Percentiles rank a stretch among this genome's conserved stretches.
These are phyloP conservation scores for Lamellibrachia columna DNA, from an alignment of 2,888 invertebrate genomes.

Conservation along the genomic window DNA sequence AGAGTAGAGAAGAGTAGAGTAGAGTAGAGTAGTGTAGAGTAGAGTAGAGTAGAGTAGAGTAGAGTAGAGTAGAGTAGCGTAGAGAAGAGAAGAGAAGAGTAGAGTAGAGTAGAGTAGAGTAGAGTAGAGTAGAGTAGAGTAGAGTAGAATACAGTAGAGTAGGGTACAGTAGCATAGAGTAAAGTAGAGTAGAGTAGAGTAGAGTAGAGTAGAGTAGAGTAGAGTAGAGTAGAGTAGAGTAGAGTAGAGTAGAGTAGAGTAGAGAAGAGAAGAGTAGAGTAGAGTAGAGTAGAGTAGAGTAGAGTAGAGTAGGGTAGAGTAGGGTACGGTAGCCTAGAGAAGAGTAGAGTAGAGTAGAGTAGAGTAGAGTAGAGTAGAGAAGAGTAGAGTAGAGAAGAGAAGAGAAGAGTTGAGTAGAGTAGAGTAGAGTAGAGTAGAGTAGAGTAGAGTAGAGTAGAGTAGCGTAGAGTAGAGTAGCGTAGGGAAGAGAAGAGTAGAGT, in stretches of 20 bases:
- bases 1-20: conserved; percentile 17
- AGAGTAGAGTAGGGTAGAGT: conserved; percentile 18
- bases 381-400: conserved; percentile 14
- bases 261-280: conserved; percentile 14
- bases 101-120: conserved; percentile 19
- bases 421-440: conserved; percentile 19
- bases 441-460: conserved; percentile 19
- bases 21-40: conserved; percentile 17
- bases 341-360: conserved; percentile 19
- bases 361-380: conserved; percentile 17
- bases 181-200: conserved; percentile 19
- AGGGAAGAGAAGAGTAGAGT: conserved; percentile 9
- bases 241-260: conserved; percentile 19
- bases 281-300: conserved; percentile 19
- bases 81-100: too few species aligned
- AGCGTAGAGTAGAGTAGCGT: too few species aligned
- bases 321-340: neutral
- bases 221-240: conserved; percentile 13
- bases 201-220: neutral
- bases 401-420: conserved; percentile 14
- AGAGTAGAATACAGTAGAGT: too few species aligned
- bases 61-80: conserved; percentile 19
- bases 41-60: conserved; percentile 19
- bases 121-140: conserved; percentile 8
- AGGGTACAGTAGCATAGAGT: too few species aligned